phyloP scores from a whole-genome alignment of 2,888 invertebrate genomes.

The Neocrepidodera transversa region DNA sequence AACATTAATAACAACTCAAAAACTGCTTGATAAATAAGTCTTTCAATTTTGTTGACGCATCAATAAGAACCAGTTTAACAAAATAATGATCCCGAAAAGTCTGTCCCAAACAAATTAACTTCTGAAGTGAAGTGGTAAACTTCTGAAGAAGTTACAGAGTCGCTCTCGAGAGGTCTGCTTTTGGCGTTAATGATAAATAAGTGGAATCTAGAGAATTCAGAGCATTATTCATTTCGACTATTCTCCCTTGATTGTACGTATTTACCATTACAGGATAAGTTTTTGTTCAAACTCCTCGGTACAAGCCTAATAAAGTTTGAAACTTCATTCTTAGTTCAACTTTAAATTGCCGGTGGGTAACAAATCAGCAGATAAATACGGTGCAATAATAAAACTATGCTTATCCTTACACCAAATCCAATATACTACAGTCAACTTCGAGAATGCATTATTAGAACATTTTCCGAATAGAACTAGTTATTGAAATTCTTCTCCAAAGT shows the following conservation, averaged over 20 bases:
- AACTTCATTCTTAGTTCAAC: no score
- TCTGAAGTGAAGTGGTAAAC: conserved; percentile 16
- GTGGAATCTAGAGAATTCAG: conserved; percentile 34
- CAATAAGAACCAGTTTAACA: conserved; percentile 8
- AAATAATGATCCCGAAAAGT: conserved; percentile 17
- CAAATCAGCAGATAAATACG: no score
- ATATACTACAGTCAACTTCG: no score
- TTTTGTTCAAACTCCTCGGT: conserved; percentile 28
- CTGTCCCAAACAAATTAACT: conserved; percentile 25
- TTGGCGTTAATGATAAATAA: conserved; percentile 40
- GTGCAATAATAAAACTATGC: no score
- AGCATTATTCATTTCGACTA: conserved; percentile 35
- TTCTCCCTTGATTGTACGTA: conserved; percentile 32
- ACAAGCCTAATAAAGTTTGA: conserved; percentile 29
- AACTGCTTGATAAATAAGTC: conserved; percentile 3
- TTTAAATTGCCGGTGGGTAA: no score
- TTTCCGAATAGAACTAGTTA: no score
- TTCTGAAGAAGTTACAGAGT: conserved; percentile 30
- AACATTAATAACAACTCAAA: neutral
- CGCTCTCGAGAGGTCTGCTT: conserved; percentile 31
- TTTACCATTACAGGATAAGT: conserved; percentile 31
- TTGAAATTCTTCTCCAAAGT: no score
- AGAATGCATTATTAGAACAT: no score
- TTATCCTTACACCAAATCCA: no score
- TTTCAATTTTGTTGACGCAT: conserved; percentile 2